Evolutionary conservation across 2,888 invertebrate genomes (phyloP), one percentile per base, ranked within the genome.

Genomic region (Apodemia zela): DNA sequence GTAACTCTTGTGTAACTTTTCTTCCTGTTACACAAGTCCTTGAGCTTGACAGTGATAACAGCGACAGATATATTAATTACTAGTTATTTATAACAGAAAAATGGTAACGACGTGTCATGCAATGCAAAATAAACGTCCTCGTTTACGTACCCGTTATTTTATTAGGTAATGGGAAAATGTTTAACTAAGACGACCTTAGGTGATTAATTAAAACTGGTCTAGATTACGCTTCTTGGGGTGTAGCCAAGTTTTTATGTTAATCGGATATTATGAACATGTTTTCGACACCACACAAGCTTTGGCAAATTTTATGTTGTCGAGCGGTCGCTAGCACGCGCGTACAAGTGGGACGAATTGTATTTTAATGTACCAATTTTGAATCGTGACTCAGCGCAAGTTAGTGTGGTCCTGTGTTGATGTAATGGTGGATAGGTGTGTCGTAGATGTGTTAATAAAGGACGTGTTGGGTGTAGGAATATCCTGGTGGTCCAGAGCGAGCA

Each of bases 401-500:
- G 15, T 21, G 29, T 7, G 21, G 13, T 29, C 47, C 29, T 38
- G 35, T 54, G 5, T 45, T 1, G n/a, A 45, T 45, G 45, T 45
- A n/a, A 62, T 49, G 49, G 47, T 65, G 13, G 64, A 10, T 58
- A 15, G 21, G 35, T 61, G 49, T 66, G 38, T 35, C 35, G 33
- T 58, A 33, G n/a, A 13, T 21, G 38, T 54, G 49, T 49, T 57
- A 15, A 54, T 35, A 65, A 61, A 54, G 47, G 62, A 45, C n/a
- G 49, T 64, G 64, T 73, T 68, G 68, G 73, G 67, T 61, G 68
- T 80, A 94, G 97, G 83, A 98, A 98, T 85, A 98, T 99, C 76
- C 93, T 98, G 84, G 97, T 97, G 86, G 95, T 97, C 76, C 97
- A 97, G 86, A 95, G 95, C 75, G 98, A 98, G 78, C 96, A 96